Evolutionary conservation across 2,797 vertebrate genomes (phyloP).

Genomic region (Eulemur coronatus): DNA sequence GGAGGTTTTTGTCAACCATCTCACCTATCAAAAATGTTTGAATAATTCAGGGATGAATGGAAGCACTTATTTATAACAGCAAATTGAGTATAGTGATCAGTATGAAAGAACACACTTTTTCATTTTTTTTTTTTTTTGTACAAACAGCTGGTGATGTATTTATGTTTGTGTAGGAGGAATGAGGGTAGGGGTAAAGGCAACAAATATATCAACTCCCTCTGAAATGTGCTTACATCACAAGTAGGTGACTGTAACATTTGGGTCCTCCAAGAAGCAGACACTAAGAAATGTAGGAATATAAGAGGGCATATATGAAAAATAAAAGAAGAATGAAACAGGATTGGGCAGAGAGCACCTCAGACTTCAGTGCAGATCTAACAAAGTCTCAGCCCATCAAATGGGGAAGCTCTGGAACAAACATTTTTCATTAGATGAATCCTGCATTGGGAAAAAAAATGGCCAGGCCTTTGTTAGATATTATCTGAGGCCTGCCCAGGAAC

Average conservation of each 20-base stretch:
- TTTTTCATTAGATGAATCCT: background rate
- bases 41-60: background rate
- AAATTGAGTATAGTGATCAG: conserved; percentile 7
- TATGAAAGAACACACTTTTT: background rate
- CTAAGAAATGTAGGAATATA: background rate
- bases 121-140: background rate
- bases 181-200: background rate
- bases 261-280: background rate
- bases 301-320: background rate
- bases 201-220: background rate
- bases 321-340: background rate
- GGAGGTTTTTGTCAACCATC: background rate
- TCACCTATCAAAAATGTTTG: conserved; percentile 19
- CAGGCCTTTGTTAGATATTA: background rate
- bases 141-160: background rate
- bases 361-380: background rate
- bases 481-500: background rate
- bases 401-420: background rate
- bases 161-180: background rate
- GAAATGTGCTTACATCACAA: background rate
- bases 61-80: background rate
- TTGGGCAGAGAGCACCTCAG: background rate
- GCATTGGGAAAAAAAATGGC: background rate
- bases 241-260: background rate
- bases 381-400: background rate